These are phyloP conservation scores for Chrysochloris asiatica DNA, from an alignment of 2,113 vertebrate species.

Conservation along the genomic window DNA sequence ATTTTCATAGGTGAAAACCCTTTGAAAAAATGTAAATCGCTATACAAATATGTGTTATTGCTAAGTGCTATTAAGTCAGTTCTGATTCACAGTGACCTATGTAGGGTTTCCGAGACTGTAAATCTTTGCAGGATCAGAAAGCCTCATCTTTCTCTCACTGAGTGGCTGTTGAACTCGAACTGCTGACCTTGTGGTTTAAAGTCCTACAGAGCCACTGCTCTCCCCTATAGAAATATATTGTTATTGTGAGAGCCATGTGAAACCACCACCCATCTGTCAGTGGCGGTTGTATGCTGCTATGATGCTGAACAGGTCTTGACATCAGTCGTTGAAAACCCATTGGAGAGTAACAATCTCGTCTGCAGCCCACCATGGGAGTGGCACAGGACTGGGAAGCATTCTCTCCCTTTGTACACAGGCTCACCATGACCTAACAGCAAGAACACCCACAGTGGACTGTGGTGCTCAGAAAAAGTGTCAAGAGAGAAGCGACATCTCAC, in stretches of 20 bases:
- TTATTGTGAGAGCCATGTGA: too few species aligned
- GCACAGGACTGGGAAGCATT: not conserved
- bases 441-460: fast-evolving
- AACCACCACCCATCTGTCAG: not conserved
- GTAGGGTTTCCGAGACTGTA: too few species aligned
- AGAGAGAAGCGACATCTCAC: not conserved
- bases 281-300: not conserved
- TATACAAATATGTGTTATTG: not conserved
- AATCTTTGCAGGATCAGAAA: too few species aligned
- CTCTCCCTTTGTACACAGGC: not conserved
- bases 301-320: not conserved
- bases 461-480: not conserved
- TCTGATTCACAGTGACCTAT: too few species aligned
- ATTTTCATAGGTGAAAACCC: not conserved
- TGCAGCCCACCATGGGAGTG: not conserved
- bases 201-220: too few species aligned
- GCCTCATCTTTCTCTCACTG: too few species aligned
- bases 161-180: too few species aligned
- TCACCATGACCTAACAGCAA: not conserved
- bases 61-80: too few species aligned
- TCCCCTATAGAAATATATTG: too few species aligned
- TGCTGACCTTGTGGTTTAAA: too few species aligned
- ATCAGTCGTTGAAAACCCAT: not conserved
- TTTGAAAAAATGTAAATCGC: not conserved
- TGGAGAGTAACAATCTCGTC: not conserved